These are phyloP conservation scores for Contarinia nasturtii DNA, from an alignment of 1,140 invertebrate species.

Conservation along the genomic window DNA sequence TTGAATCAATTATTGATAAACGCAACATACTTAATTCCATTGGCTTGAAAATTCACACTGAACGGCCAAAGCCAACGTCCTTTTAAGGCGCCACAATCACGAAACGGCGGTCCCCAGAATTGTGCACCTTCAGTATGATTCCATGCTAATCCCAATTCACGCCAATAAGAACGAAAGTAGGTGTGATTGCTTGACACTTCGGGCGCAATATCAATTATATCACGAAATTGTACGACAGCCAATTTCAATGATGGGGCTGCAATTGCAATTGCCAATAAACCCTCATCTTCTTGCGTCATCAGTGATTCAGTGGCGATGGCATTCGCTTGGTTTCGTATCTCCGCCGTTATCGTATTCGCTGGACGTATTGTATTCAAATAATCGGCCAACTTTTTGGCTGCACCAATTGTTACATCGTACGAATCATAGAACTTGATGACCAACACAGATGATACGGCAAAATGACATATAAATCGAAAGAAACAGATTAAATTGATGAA, in stretches of 20 bases:
- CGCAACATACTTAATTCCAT: conserved; percentile 16
- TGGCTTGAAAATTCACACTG: conserved; percentile 20
- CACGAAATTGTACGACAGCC: conserved; percentile 23
- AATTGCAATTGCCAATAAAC: conserved; percentile 21
- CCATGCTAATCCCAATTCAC: conserved; percentile 22
- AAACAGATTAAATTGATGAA: background rate
- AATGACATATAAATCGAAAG: too few relatives aligned
- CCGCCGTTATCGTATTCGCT: conserved; percentile 11
- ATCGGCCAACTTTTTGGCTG: conserved; percentile 21
- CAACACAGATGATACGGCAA: background rate
- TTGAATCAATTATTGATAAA: background rate
- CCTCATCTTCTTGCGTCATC: conserved; percentile 20
- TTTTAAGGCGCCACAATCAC: conserved; percentile 21
- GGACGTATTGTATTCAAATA: conserved; percentile 18
- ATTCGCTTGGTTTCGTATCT: conserved; percentile 18
- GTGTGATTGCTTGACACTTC: conserved; percentile 2
- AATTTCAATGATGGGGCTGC: conserved; percentile 22
- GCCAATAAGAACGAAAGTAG: conserved; percentile 21
- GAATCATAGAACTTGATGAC: conserved; percentile 17
- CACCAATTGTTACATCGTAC: conserved; percentile 16
- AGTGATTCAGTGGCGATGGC: conserved; percentile 19
- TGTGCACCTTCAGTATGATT: conserved; percentile 14
- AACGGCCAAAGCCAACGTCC: conserved; percentile 23
- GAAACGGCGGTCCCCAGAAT: conserved; percentile 22
- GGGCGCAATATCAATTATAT: conserved; percentile 19